Evolutionary conservation across 1,140 invertebrate species (phyloP), one percentile per base, ranked within the genome.

Genomic region (Drosophila leontia): DNA sequence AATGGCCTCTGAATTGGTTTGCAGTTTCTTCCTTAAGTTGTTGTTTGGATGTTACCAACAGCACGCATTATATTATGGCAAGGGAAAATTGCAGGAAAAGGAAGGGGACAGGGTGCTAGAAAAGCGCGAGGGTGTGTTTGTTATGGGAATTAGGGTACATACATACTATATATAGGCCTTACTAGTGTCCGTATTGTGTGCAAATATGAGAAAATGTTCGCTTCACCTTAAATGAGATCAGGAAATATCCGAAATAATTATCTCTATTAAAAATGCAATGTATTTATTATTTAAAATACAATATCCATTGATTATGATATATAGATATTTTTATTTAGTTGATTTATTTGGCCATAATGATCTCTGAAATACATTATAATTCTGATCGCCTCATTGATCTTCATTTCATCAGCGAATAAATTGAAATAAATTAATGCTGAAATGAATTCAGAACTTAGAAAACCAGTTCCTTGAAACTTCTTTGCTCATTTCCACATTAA

Each of bases 1-100:
- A 55, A 62, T 69, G 65, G 62, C 53, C 53, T 26, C 37, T 53
- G 37, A 42, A 69, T 65, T 65, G 60, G 34, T 67, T 65, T 67
- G 64, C 64, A 35, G 63, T 69, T 68, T 68, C 63, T 69, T 69
- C 63, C 63, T 69, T 44, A 17, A 61, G 59, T 61, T 55, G 51
- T 34, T 51, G 44, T 11, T 34, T 60, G 29, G 42, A 48, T 47
- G 44, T 50, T 68, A 17, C 26, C 62, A 68, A 50, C 15, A 44
- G 50, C 62, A 81, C 78, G 78, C 78, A 81, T 58, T 71, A 70
- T 56, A 39, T 29, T 37, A 35, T 17, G 9, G 17, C 35, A 15
- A 39, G 3, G 19, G 12, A 65, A 62, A 57, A 44, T 11, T 26
- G 0, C 19, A 19, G 32, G 34, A 23, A 26, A 17, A 32, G 11